Evolutionary conservation across 1,140 invertebrate species (phyloP).

Genomic region (Lepidurus apus): DNA sequence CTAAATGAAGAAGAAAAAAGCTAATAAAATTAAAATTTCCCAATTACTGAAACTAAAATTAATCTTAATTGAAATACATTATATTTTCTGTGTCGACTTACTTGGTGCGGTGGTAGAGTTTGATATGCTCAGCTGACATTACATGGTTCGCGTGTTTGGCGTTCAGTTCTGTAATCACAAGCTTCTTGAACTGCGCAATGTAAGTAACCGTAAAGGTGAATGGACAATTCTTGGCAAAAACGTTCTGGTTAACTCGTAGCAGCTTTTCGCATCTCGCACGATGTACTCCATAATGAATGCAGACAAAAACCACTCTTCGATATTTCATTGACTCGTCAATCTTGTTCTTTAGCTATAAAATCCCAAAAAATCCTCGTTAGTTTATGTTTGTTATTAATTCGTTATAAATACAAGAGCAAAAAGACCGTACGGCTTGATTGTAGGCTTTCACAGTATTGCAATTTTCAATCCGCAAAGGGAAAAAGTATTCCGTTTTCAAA

Average conservation of each 20-base stretch:
- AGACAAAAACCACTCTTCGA: not conserved
- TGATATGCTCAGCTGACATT: not conserved
- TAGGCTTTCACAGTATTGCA: not conserved
- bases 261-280: not conserved
- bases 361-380: not conserved
- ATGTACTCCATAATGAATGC: not conserved
- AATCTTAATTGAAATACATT: not conserved
- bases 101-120: slow-evolving; percentile 12
- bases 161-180: not conserved
- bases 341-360: not conserved
- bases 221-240: not conserved
- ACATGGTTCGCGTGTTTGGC: not conserved
- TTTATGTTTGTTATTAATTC: not conserved
- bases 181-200: slow-evolving; percentile 6
- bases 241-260: not conserved
- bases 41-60: not conserved
- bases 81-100: not conserved
- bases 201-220: slow-evolving; percentile 3
- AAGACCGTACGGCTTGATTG: not conserved
- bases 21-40: not conserved
- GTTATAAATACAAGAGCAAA: not conserved
- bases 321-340: not conserved
- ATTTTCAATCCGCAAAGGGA: slow-evolving; percentile 7
- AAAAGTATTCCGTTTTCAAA: not conserved
- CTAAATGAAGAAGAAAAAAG: not conserved